Percentiles rank a stretch among this genome's conserved stretches.
These are phyloP conservation scores for Oligia latruncula DNA, from an alignment of 2,888 invertebrate species.

Conservation along the genomic window DNA sequence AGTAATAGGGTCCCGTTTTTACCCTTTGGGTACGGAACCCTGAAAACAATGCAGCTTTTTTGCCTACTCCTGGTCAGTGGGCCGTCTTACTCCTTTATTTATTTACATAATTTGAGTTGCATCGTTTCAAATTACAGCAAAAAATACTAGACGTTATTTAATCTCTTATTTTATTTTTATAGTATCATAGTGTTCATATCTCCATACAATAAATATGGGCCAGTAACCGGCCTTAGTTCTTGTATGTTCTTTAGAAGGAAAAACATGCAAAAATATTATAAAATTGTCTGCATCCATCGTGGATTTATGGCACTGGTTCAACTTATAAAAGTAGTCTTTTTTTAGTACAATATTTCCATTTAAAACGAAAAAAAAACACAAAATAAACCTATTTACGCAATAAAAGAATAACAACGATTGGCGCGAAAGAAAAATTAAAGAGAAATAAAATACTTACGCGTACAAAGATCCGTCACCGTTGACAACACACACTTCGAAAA, in stretches of 20 bases:
- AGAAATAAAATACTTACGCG: constrained; percentile 64
- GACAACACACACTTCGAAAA: constrained; percentile 79
- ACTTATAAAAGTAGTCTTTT: neutral
- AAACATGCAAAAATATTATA: neutral
- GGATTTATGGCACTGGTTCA: neutral
- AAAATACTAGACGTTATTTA: constrained; percentile 6
- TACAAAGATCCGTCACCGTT: constrained; percentile 71
- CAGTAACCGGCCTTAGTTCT: constrained; percentile 29
- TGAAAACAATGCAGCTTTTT: neutral
- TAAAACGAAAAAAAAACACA: constrained; percentile 4
- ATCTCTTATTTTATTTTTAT: constrained; percentile 29
- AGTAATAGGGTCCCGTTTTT: too few relatives aligned
- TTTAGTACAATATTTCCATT: neutral
- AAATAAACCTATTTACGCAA: neutral
- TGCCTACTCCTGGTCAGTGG: neutral
- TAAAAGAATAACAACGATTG: neutral
- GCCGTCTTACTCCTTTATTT: neutral
- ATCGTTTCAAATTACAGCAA: constrained; percentile 22
- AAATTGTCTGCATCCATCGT: neutral
- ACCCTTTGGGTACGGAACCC: too few relatives aligned
- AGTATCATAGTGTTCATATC: neutral
- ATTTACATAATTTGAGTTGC: constrained; percentile 9
- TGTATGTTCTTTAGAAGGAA: constrained; percentile 33
- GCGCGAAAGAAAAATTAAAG: constrained; percentile 24
- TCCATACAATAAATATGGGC: constrained; percentile 1